Base-by-base conservation (phyloP, 1,140 invertebrate genomes). In the Nasonia vitripennis region DNA sequence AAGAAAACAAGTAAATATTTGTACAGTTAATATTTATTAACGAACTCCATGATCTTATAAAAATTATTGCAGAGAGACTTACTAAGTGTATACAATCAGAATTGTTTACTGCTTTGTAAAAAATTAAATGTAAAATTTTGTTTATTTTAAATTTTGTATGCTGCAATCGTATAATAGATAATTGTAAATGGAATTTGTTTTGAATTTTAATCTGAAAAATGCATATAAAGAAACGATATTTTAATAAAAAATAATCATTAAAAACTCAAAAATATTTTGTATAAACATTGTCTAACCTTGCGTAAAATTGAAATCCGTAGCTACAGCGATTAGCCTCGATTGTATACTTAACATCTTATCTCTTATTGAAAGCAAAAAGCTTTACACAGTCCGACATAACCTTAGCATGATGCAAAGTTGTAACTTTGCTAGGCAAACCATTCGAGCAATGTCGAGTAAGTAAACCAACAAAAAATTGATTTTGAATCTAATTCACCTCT, bases 361-460 rank as follows among this genome's bases (percentile, higher is more conserved):
- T 41, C 17, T 83, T 17, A 73, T 81, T 37, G 70, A 81, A 6
- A 11, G 55, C 20, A 5, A 6, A 1, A 20, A 62, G 17, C 31
- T 41, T 37, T 14, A 78, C n/a, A 80, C 62, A 68, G 14, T 12
- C 0, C 77, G 37, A 85, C 89, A 86, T 90, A 91, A 91, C 89
- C 90, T 90, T 51, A 87, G 27, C 84, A 86, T 87, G 41, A 89
- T 90, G 87, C 51, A 86, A 37, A 70, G 74, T 37, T 74, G 45
- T 12, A 88, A 80, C 6, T 79, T 88, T 55, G 78, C 77, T 45
- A 86, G 70, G 12, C 81, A 87, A 78, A 68, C 74, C 7, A 41
- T 87, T 45, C 86, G 88, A 87, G 86, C 83, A 67, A 91, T 91
- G 91, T 87, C 90, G n/a, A 89, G 91, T 91, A 88, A 81, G 90